A percentile compares a stretch with the other conserved stretches of the same genome.
Evolutionary conservation across 2,888 invertebrate species (phyloP).

Genomic region (Chamaedrilus cognettii): DNA sequence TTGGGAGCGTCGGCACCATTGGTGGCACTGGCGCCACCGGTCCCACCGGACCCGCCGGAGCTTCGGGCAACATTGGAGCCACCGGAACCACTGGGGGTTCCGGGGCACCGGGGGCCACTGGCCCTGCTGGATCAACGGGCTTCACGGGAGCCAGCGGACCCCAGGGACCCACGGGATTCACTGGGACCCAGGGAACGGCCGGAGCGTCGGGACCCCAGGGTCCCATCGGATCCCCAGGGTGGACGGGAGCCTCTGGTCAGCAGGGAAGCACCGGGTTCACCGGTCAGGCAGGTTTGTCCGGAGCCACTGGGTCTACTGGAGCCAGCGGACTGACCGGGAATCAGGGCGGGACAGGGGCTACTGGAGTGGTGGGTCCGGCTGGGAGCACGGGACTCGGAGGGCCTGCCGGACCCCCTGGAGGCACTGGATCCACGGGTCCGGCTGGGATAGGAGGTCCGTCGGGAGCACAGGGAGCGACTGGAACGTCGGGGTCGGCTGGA

Average conservation of each 20-base stretch:
- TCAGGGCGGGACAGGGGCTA: conserved; percentile 12
- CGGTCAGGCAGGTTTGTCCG: conserved; percentile 34
- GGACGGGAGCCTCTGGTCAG: conserved; percentile 27
- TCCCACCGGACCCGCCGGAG: conserved; percentile 18
- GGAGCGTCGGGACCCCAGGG: conserved; percentile 7
- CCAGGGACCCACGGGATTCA: conserved; percentile 12
- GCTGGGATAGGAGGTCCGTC: conserved; percentile 23
- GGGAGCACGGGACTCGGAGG: not conserved
- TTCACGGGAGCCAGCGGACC: not conserved
- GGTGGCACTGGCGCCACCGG: conserved; percentile 21
- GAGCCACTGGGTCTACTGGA: conserved; percentile 39
- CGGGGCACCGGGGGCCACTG: conserved; percentile 20
- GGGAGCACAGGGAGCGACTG: conserved; percentile 54
- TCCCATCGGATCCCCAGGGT: conserved; percentile 42
- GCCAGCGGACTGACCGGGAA: conserved; percentile 32
- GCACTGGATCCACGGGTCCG: conserved; percentile 9
- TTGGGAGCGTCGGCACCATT: conserved; percentile 9
- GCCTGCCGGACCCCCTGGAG: conserved; percentile 18
- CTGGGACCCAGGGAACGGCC: conserved; percentile 2
- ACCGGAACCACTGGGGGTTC: conserved; percentile 24
- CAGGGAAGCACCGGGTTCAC: conserved; percentile 21
- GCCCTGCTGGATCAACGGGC: conserved; percentile 11
- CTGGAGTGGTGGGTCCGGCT: conserved; percentile 4
- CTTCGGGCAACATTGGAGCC: conserved; percentile 22
- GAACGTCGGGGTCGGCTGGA: conserved; percentile 29